phyloP scores from a whole-genome alignment of 1,140 invertebrate species.

The Heliothis subflexa region DNA sequence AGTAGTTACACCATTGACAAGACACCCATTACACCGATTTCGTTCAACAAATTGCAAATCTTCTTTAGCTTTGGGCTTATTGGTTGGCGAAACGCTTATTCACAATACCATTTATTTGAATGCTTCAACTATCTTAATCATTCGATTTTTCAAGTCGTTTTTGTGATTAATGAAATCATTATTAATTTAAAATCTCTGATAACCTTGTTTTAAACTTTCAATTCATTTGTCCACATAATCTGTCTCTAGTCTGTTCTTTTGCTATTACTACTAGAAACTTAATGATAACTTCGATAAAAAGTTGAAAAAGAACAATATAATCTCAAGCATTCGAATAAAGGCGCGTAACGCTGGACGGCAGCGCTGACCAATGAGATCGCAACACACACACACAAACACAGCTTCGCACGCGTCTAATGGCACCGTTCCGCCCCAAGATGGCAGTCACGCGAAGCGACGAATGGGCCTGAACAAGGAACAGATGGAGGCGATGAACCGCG shows the following conservation, averaged over 20 bases:
- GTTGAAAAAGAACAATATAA: background rate
- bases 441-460: constrained; percentile 86
- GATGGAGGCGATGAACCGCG: constrained; percentile 84
- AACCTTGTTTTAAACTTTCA: background rate
- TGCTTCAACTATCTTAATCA: constrained; percentile 2
- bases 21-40: background rate
- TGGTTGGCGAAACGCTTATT: constrained; percentile 36
- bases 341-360: background rate
- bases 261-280: background rate
- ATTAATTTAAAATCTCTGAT: background rate
- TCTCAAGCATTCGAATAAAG: constrained; percentile 29
- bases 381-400: constrained; percentile 41
- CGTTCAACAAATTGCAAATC: background rate
- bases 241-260: background rate
- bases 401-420: constrained; percentile 55
- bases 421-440: constrained; percentile 83
- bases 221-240: background rate
- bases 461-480: constrained; percentile 86
- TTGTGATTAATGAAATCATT: background rate
- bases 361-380: constrained; percentile 37
- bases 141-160: background rate
- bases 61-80: constrained; percentile 44
- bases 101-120: constrained; percentile 27
- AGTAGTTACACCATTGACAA: background rate
- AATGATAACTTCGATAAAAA: background rate